Evolutionary conservation across 1,140 invertebrate species (phyloP).

Genomic region (Bradynema listronoti): DNA sequence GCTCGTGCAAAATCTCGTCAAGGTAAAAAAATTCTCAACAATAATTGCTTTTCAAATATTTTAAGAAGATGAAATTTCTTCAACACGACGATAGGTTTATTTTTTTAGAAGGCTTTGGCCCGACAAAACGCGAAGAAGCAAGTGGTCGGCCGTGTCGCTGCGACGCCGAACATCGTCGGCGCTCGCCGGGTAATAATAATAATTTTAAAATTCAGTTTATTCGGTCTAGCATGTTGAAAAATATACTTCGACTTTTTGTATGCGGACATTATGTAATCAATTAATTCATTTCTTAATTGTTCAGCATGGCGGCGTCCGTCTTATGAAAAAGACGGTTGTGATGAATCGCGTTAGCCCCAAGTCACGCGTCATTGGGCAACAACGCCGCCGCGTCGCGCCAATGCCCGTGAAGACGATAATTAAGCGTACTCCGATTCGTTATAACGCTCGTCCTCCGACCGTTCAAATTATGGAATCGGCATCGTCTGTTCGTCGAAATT

Average conservation of each 20-base stretch:
- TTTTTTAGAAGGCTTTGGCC: conserved; percentile 11
- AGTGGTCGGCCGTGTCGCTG: background rate
- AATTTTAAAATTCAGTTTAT: background rate
- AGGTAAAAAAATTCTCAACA: too few species aligned
- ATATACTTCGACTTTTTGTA: background rate
- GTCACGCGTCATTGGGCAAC: conserved; percentile 15
- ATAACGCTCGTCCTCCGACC: background rate
- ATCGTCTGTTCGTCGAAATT: background rate
- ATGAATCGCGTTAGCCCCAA: conserved; percentile 18
- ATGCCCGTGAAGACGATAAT: background rate
- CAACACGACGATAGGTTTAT: background rate
- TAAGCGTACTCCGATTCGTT: conserved; percentile 4
- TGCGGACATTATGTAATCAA: background rate
- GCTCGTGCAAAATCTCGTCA: conserved; percentile 25
- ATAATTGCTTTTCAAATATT: background rate
- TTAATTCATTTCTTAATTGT: background rate
- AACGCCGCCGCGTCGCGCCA: background rate
- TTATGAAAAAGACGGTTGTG: conserved; percentile 1
- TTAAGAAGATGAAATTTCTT: background rate
- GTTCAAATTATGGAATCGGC: background rate
- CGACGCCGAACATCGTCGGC: background rate
- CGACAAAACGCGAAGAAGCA: background rate
- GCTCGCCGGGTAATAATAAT: background rate
- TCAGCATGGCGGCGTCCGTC: background rate
- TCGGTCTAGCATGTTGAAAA: background rate